A percentile compares a stretch with the other conserved stretches of the same genome.
Evolutionary conservation across 2,888 invertebrate species (phyloP).

Genomic region (Tetragonisca angustula): DNA sequence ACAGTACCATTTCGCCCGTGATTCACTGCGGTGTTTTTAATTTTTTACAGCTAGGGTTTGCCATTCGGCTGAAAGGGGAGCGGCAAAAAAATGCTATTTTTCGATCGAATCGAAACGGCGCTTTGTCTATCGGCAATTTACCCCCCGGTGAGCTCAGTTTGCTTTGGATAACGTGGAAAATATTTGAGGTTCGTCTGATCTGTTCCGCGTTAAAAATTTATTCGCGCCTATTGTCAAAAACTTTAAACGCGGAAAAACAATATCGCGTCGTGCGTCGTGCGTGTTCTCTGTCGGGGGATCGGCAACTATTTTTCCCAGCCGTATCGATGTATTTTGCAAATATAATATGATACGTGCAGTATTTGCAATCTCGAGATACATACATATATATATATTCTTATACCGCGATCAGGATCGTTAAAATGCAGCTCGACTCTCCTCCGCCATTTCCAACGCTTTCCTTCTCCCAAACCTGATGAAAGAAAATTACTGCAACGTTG

Average conservation of each 20-base stretch:
- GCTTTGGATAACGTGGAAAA: slow-evolving; percentile 8
- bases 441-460: slow-evolving; percentile 2
- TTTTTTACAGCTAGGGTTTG: not conserved
- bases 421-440: slow-evolving; percentile 17
- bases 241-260: not conserved
- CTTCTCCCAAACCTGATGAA: slow-evolving; percentile 1
- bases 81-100: slow-evolving; percentile 30
- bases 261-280: not conserved
- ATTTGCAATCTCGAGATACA: too few relatives aligned
- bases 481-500: slow-evolving; percentile 31
- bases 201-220: not conserved
- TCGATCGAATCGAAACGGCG: slow-evolving; percentile 24
- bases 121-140: slow-evolving; percentile 9
- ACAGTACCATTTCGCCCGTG: not conserved
- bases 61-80: not conserved
- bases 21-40: slow-evolving; percentile 18
- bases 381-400: not conserved
- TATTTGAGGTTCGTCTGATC: not conserved
- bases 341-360: too few relatives aligned
- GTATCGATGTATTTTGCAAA: not conserved
- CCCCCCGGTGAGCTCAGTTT: slow-evolving; percentile 13
- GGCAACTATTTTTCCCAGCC: not conserved
- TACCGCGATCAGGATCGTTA: not conserved
- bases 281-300: not conserved
- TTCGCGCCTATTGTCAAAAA: not conserved